A percentile compares a stretch with the other conserved stretches of the same genome.
phyloP scores from a whole-genome alignment of 1,140 invertebrate species.

The Heliconius himera region DNA sequence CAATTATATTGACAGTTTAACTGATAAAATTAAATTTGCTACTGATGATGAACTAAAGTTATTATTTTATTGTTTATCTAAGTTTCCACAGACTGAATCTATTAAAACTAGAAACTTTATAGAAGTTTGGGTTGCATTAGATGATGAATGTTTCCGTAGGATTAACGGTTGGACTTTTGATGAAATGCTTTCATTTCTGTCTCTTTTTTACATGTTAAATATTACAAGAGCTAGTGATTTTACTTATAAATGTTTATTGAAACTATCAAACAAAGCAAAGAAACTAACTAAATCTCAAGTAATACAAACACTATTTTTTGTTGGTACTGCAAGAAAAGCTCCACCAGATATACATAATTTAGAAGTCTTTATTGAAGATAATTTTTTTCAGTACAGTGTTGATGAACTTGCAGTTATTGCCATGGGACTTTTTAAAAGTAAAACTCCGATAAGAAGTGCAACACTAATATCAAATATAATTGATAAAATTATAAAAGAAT shows the following conservation, averaged over 20 bases:
- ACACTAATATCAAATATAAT: constrained; percentile 78
- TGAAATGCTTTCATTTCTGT: constrained; percentile 74
- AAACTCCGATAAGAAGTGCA: constrained; percentile 78
- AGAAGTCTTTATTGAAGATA: constrained; percentile 77
- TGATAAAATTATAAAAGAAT: constrained; percentile 60
- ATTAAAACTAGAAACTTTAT: constrained; percentile 36
- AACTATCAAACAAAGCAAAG: constrained; percentile 74
- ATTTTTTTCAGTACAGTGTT: constrained; percentile 72
- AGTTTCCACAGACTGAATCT: constrained; percentile 68
- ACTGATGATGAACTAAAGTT: constrained; percentile 72
- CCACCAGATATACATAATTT: constrained; percentile 82
- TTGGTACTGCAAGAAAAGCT: constrained; percentile 75
- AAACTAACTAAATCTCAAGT: constrained; percentile 78
- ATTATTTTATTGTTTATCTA: constrained; percentile 66
- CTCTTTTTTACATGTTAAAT: constrained; percentile 80
- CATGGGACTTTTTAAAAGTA: constrained; percentile 84
- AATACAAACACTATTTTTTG: constrained; percentile 81
- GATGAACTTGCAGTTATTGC: constrained; percentile 83
- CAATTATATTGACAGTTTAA: constrained; percentile 75
- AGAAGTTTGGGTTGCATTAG: constrained; percentile 35
- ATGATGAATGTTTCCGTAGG: constrained; percentile 78
- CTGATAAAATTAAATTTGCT: constrained; percentile 68
- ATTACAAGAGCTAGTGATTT: constrained; percentile 69
- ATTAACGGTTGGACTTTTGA: constrained; percentile 68
- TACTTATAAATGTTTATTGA: constrained; percentile 74